Evolutionary conservation across 1,140 invertebrate species (phyloP).

Genomic region (Artemia franciscana): DNA sequence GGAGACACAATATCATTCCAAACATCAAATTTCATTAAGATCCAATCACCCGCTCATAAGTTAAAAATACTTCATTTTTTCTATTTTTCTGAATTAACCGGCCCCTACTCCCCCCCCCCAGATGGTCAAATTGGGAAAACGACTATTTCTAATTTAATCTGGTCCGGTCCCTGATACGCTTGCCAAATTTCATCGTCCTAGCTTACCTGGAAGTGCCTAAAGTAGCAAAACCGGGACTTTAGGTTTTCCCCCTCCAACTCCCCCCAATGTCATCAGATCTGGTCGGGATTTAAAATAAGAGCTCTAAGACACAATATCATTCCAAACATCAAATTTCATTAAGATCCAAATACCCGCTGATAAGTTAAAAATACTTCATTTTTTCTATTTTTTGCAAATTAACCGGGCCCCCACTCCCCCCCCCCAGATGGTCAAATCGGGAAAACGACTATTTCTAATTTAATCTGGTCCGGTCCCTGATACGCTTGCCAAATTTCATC

Average conservation of each 20-base stretch:
- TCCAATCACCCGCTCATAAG: background rate
- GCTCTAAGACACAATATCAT: no score
- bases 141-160: no score
- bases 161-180: background rate
- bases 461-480: no score
- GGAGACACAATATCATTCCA: background rate
- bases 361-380: no score
- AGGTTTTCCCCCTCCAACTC: background rate
- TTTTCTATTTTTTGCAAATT: no score
- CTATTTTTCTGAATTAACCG: no score
- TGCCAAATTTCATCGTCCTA: background rate
- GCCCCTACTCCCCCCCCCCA: background rate
- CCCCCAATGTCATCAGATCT: background rate
- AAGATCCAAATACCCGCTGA: no score
- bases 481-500: no score
- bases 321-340: no score
- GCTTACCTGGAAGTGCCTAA: background rate
- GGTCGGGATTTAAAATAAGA: background rate
- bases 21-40: background rate
- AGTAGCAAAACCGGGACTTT: background rate
- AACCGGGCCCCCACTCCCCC: no score
- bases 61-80: background rate
- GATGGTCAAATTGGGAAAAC: background rate
- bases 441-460: no score
- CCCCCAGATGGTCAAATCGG: no score